Base-by-base conservation (phyloP, 2,113 vertebrate species). In the Xiphophorus hellerii region DNA sequence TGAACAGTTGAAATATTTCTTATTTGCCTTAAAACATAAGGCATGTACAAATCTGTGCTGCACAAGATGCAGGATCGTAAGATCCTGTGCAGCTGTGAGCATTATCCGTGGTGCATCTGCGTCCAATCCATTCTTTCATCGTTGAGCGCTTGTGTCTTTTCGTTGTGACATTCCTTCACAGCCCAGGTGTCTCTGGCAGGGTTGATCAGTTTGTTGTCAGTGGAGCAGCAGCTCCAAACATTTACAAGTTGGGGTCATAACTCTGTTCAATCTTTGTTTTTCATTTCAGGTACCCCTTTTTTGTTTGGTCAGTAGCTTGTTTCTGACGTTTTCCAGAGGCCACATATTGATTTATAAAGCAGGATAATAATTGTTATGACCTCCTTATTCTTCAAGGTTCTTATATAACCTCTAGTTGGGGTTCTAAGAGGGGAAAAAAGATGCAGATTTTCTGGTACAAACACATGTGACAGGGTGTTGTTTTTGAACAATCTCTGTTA, bases 211-310 rank as follows among this genome's bases (percentile, higher is more conserved):
- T 58, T 22, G 65, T 76, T 80, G 80, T 66, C 35, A 2, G 2
- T 17, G 1, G 77, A 83, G 81, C 76, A 76, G 76, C 44, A 48
- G 44, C 44, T 48, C 44, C 44, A 48, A 4, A 28, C 25, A 69
- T 30, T 61, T 76, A 62, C n/a, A 12, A 30, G 30, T 30, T 30
- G 30, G 30, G 30, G 30, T 30, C 30, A 4, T 30, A 30, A 30
- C 87, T 81, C 82, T 77, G 72, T 74, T 72, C 64, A 67, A 79
- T 77, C 48, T 76, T 69, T 68, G 20, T 72, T 54, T 35, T 77
- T 67, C 69, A n/a, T 78, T 69, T 51, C 58, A 39, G 71, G 35
- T 10, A 4, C 42, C 69, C 61, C 67, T 72, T 74, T 66, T 66
- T 69, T 76, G 77, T 81, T 73, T 78, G 73, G 51, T 27, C 73